Base-by-base conservation (phyloP, 2,888 invertebrate species). In the Onthophagus sagittarius region DNA sequence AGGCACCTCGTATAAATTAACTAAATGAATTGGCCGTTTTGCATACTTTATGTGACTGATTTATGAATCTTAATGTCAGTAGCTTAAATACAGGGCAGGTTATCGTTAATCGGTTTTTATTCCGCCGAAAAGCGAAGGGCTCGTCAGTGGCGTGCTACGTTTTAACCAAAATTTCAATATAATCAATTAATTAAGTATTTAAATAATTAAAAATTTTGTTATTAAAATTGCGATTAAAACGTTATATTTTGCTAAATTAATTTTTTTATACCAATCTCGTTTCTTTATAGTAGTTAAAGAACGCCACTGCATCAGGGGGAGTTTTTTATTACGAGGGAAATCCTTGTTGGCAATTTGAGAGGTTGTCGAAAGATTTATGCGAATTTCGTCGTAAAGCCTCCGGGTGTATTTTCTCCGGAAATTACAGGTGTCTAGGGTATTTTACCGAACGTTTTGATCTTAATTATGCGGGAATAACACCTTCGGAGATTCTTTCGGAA, bases 31-130 rank as follows among this genome's bases (percentile, higher is more conserved):
- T 73, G 75, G 75, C 75, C 73, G 71, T 71, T 75, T 73, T 73
- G 73, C 72, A 72, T 75, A 71, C 70, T 62, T 69, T 71, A 64
- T 71, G 71, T 67, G 75, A 71, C 76, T 77, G 78, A 78, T 78
- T 78, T 78, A 78, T 78, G 72, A 72, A 65, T 74, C 77, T 77
- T 78, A 78, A 78, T 78, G 77, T 77, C 77, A 77, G 78, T 78
- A 78, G 78, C 77, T 73, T 77, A 77, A 77, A 75, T 76, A 74
- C 71, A 74, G 75, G 77, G 75, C 73, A 71, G 15, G 75, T 31
- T 73, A 71, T 72, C 71, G 71, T 73, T 75, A 75, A 75, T 75
- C 73, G 73, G 64, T 33, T 63, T 71, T 72, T 33, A 64, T 64
- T 67, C 32, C 31, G 67, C n/a, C 23, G 32, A 63, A 67, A 31